Evolutionary conservation across 2,888 invertebrate genomes (phyloP).

Genomic region (Morpho deidamia): DNA sequence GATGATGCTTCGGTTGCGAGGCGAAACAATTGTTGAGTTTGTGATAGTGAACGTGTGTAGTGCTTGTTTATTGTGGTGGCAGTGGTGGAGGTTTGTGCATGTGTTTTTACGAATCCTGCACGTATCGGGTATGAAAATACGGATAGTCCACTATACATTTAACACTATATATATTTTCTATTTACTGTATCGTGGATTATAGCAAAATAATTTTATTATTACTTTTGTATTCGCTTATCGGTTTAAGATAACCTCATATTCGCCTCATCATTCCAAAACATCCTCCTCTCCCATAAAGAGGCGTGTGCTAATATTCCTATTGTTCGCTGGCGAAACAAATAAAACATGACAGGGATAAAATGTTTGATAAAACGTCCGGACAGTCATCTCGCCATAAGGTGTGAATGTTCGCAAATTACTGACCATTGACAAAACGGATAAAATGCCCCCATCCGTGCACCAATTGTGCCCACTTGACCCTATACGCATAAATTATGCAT

Average conservation of each 20-base stretch:
- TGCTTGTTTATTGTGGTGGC: too few relatives aligned
- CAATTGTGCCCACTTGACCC: conserved; percentile 64
- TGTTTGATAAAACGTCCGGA: conserved; percentile 35
- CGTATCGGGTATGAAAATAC: too few relatives aligned
- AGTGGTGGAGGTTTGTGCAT: too few relatives aligned
- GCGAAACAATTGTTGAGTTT: too few relatives aligned
- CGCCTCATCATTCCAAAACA: conserved; percentile 17
- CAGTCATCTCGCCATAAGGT: conserved; percentile 55
- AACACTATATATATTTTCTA: too few relatives aligned
- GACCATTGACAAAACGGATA: conserved; percentile 38
- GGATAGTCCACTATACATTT: too few relatives aligned
- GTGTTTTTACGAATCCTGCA: too few relatives aligned
- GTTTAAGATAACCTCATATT: conserved; percentile 1
- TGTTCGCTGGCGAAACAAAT: conserved; percentile 43
- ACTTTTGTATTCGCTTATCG: too few relatives aligned
- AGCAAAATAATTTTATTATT: too few relatives aligned
- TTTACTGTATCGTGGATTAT: too few relatives aligned
- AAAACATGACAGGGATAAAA: conserved; percentile 31
- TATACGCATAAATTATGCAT: conserved; percentile 72
- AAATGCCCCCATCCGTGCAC: conserved; percentile 28
- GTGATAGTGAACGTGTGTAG: too few relatives aligned
- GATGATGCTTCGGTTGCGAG: too few relatives aligned
- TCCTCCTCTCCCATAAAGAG: conserved; percentile 28
- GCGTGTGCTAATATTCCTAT: conserved; percentile 42
- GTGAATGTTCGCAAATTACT: conserved; percentile 41